Evolutionary conservation across 2,888 invertebrate species (phyloP), one percentile per base, ranked within the genome.

Genomic region (Mylabris sibirica): DNA sequence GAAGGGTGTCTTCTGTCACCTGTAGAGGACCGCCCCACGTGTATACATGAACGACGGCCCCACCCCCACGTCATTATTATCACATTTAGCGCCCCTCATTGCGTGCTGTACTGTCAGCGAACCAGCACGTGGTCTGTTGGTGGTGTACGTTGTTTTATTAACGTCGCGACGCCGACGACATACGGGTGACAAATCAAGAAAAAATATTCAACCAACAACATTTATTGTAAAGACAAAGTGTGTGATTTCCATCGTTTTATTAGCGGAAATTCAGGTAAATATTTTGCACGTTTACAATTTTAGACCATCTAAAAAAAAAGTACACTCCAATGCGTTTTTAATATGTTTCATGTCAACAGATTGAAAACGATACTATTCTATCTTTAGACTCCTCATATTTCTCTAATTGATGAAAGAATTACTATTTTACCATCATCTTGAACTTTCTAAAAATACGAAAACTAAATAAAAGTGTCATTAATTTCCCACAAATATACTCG

Each of bases 21-120:
- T 83, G 82, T 82, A 79, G 81, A 80, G 30, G 79, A 75, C 78
- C 79, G 77, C 78, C 79, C 73, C 75, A 74, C 77, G 76, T 73
- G 73, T 76, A 30, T 30, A 70, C 72, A 75, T 67, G 62, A 71
- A 67, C 73, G 77, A 79, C 41, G 12, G n/a, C n/a, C 80, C 83
- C 80, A 79, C 81, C 78, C 75, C 4, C 78, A 73, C 30, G 72
- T 77, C 82, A 83, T 84, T 83, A 83, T 83, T 82, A 82, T 83
- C 83, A 78, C 82, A 83, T 83, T 83, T 82, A 80, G 79, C 80
- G 78, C 82, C 81, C 81, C 80, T 77, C 81, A 83, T 81, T 82
- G 77, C 78, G 79, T 78, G 75, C 73, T 78, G 75, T 76, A 76
- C 79, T 81, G 82, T 81, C 82, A 82, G 73, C 77, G 80, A 77